Percentiles rank a stretch among this genome's conserved stretches.
phyloP scores from a whole-genome alignment of 2,888 invertebrate species.

The Xanthostigma xanthostigma region DNA sequence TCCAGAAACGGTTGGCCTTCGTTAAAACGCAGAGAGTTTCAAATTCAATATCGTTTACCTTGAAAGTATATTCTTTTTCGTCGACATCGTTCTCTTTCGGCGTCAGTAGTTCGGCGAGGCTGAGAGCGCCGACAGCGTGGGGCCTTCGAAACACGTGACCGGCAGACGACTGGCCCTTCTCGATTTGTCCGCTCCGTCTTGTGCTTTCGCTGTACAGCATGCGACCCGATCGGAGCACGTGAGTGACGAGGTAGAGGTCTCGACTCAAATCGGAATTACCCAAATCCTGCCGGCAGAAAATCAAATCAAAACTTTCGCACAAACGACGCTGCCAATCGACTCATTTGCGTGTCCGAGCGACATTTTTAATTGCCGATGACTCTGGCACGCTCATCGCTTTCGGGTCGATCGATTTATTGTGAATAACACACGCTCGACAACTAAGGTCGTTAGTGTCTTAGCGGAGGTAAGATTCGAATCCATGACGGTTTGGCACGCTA shows the following conservation, averaged over 20 bases:
- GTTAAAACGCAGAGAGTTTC: no score
- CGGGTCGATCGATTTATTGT: no score
- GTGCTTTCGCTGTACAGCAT: slow-evolving; percentile 51
- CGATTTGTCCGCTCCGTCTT: slow-evolving; percentile 26
- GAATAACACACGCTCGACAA: no score
- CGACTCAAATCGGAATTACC: slow-evolving; percentile 72
- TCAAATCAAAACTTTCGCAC: background rate
- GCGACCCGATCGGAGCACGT: slow-evolving; percentile 78
- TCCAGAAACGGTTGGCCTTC: no score
- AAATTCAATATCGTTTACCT: slow-evolving; percentile 29
- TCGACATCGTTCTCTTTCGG: slow-evolving; percentile 45
- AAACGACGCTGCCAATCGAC: no score
- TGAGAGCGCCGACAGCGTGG: slow-evolving; percentile 72
- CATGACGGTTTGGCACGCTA: no score
- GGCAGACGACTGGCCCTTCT: slow-evolving; percentile 23
- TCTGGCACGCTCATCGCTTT: no score
- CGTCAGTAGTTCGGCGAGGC: slow-evolving; percentile 51
- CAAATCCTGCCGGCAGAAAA: slow-evolving; percentile 42
- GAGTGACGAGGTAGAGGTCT: slow-evolving; percentile 77
- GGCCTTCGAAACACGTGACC: slow-evolving; percentile 53
- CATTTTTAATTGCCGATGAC: no score
- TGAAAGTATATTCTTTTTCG: slow-evolving; percentile 67
- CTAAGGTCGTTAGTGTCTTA: no score
- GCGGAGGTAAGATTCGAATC: no score
- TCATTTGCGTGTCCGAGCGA: no score